Percentiles rank a stretch among this genome's conserved stretches.
These are phyloP conservation scores for Narcine bancroftii DNA, from an alignment of 2,113 vertebrate genomes.

Conservation along the genomic window DNA sequence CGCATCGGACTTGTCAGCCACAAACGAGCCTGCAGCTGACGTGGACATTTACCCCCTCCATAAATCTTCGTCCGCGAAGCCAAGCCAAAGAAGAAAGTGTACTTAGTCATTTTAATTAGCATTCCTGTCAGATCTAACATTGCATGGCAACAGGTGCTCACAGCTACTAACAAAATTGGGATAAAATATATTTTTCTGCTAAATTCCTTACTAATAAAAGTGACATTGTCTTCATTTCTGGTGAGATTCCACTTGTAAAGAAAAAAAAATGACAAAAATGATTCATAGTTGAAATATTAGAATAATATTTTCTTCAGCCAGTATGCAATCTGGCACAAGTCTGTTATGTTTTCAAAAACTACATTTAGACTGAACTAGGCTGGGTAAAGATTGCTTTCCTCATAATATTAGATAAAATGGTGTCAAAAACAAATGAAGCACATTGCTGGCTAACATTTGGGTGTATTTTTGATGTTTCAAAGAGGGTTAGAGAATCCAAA, in stretches of 20 bases:
- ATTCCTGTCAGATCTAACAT: background rate
- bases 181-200: background rate
- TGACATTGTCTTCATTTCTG: background rate
- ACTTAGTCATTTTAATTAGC: background rate
- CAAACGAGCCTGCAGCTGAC: no score
- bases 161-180: background rate
- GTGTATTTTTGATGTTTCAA: background rate
- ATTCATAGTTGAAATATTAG: constrained; percentile 22
- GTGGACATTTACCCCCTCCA: no score
- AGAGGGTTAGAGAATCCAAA: background rate
- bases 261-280: background rate
- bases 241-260: constrained; percentile 11
- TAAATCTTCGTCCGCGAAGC: no score
- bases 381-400: background rate
- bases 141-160: background rate
- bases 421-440: background rate
- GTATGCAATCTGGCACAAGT: background rate
- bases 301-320: background rate
- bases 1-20: no score
- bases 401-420: background rate
- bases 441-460: no score
- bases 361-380: background rate
- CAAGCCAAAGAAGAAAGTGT: no score
- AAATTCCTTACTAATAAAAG: background rate
- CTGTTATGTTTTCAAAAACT: background rate